phyloP scores from a whole-genome alignment of 2,888 invertebrate species.

The Schrankia costaestrigalis region DNA sequence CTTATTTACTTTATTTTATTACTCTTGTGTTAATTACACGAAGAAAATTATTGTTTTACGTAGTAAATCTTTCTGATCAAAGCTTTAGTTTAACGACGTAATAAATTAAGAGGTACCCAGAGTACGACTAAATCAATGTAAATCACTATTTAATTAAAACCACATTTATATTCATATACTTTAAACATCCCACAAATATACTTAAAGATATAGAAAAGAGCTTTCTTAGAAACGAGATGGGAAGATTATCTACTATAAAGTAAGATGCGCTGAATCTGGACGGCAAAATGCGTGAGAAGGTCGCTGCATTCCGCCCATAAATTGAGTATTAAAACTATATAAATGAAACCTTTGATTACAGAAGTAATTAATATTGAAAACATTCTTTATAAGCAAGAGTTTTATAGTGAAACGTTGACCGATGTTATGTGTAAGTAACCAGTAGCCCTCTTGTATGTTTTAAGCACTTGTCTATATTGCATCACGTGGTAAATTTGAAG shows the following conservation, averaged over 20 bases:
- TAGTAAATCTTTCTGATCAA: too few species aligned
- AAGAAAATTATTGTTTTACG: too few species aligned
- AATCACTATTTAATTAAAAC: slow-evolving; percentile 3
- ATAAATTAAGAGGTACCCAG: too few species aligned
- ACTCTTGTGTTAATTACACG: too few species aligned
- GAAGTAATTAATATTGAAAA: slow-evolving; percentile 68
- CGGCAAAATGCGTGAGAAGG: slow-evolving; percentile 66
- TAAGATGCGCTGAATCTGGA: slow-evolving; percentile 50
- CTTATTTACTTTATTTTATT: too few species aligned
- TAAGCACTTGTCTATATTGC: slow-evolving; percentile 38
- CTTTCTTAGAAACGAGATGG: slow-evolving; percentile 33
- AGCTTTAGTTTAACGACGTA: too few species aligned
- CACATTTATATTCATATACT: slow-evolving; percentile 11
- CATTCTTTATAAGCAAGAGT: slow-evolving; percentile 47
- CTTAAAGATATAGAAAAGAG: slow-evolving; percentile 20
- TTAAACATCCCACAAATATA: slow-evolving; percentile 22
- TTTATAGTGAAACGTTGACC: slow-evolving; percentile 43
- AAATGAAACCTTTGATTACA: slow-evolving; percentile 68
- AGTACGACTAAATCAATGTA: slow-evolving; percentile 1
- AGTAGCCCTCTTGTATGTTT: slow-evolving; percentile 33
- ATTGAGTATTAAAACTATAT: slow-evolving; percentile 57
- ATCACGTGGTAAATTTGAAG: slow-evolving; percentile 50
- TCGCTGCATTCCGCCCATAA: slow-evolving; percentile 51
- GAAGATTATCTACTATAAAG: slow-evolving; percentile 45
- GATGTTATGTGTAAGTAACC: slow-evolving; percentile 34